Evolutionary conservation across 2,888 invertebrate species (phyloP).

Genomic region (Plusia festucae): DNA sequence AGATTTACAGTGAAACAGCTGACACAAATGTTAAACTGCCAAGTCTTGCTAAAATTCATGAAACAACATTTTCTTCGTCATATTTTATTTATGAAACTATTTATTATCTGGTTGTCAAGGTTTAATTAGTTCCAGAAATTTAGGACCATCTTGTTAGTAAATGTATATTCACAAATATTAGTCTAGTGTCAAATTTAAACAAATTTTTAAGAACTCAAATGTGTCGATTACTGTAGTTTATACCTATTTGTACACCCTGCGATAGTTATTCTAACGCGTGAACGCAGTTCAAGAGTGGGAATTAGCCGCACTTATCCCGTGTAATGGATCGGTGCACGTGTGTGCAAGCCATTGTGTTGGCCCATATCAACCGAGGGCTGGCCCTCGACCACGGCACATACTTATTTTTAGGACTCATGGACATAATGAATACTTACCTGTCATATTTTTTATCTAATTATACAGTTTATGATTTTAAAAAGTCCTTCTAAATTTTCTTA

Average conservation of each 20-base stretch:
- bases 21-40: constrained; percentile 23
- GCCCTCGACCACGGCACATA: constrained; percentile 37
- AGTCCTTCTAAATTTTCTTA: not conserved
- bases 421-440: constrained; percentile 30
- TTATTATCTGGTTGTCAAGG: not conserved
- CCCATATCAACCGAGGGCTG: constrained; percentile 55
- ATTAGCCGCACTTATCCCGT: constrained; percentile 86
- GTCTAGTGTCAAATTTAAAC: not conserved
- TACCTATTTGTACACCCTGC: constrained; percentile 67
- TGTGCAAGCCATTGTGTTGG: constrained; percentile 75
- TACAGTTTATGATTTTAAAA: not conserved
- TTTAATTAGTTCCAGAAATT: not conserved
- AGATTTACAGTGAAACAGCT: constrained; percentile 52
- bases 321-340: constrained; percentile 80
- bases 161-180: not conserved
- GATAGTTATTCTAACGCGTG: constrained; percentile 68
- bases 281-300: constrained; percentile 74
- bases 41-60: constrained; percentile 15
- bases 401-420: constrained; percentile 34
- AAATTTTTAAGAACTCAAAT: not conserved
- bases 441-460: constrained; percentile 4
- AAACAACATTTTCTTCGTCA: constrained; percentile 3
- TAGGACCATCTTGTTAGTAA: not conserved
- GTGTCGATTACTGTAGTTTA: constrained; percentile 18
- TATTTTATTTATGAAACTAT: not conserved